phyloP scores from a whole-genome alignment of 2,113 vertebrate genomes.

The Ciconia boyciana region DNA sequence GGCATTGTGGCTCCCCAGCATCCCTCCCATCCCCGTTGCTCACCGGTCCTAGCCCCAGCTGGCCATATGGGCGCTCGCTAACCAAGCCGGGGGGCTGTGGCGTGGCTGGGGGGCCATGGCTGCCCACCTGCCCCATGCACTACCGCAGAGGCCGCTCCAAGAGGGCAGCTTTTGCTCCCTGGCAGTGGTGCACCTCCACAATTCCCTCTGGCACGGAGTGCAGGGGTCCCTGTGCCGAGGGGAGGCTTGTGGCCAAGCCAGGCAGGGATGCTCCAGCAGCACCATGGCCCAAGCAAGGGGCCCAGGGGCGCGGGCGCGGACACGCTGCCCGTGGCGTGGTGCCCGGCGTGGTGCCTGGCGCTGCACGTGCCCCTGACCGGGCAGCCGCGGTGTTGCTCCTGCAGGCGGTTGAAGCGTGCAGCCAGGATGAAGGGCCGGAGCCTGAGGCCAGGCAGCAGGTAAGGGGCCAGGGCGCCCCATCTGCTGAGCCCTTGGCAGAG shows the following conservation, averaged over 20 bases:
- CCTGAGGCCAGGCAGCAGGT: conserved; percentile 65
- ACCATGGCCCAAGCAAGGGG: rapidly evolving
- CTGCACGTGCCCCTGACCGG: not conserved
- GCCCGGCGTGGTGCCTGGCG: not conserved
- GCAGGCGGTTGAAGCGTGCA: conserved; percentile 70
- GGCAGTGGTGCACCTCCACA: not conserved
- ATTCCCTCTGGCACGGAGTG: rapidly evolving
- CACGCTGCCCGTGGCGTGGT: rapidly evolving
- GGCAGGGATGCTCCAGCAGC: not conserved
- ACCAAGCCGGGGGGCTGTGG: rapidly evolving
- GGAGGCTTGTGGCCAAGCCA: not conserved
- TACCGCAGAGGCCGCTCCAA: not conserved
- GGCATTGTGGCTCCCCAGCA: not conserved
- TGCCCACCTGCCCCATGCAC: not conserved
- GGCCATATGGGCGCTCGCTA: rapidly evolving
- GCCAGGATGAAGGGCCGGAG: conserved; percentile 44
- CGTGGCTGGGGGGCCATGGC: rapidly evolving
- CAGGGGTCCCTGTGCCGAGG: rapidly evolving
- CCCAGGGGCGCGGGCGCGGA: rapidly evolving
- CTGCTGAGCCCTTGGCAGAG: not conserved
- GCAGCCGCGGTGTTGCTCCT: conserved; percentile 60
- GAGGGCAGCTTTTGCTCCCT: not conserved
- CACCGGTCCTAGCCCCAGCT: rapidly evolving
- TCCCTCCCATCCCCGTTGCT: not conserved
- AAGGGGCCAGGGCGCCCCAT: conserved; percentile 50